Base-by-base conservation (phyloP, 2,797 vertebrate species). In the Acomys russatus region DNA sequence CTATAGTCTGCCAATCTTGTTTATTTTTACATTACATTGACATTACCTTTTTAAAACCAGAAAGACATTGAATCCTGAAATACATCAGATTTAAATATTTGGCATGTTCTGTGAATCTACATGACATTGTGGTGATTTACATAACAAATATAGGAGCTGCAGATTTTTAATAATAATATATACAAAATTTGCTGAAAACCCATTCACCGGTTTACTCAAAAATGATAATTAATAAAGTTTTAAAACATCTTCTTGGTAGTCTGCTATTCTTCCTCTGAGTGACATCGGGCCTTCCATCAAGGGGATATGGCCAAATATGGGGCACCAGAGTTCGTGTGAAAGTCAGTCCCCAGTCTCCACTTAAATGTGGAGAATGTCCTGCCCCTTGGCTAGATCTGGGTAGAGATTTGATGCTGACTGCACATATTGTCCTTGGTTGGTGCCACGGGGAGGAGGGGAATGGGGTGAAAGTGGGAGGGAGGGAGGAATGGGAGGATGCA, bases 21-120 rank as follows among this genome's bases (percentile, higher is more conserved):
- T 90, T 93, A 77, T 63, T 7, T 64, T 3, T 33, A 88, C 33
- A 90, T 66, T 95, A 71, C 23, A 96, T 94, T 30, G 35, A 85
- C 7, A 92, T 66, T 92, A 66, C 25, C 96, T 91, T 88, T 68
- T 63, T 79, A 64, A 90, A 97, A 61, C 76, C 22, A 85, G 80
- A 74, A 95, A 83, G 20, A 28, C 92, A 79, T 33, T 87, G n/a
- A 90, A 73, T 88, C 92, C 51, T 78, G 51, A 91, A 92, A 84
- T 17, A 88, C 8, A 33, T 74, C 15, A 71, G 38, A 8, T 14
- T 82, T 59, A 78, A 83, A 90, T 15, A 11, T 54, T 83, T 79
- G 15, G 23, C 3, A 88, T 90, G 28, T 2, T 90, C 30, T 84
- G 6, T 83, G 12, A 25, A 63, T 12, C 8, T 63, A 0, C n/a